These are phyloP conservation scores for Mnemiopsis leidyi DNA, from an alignment of 37 sponge, comb jelly and placozoan species.

Conservation along the genomic window DNA sequence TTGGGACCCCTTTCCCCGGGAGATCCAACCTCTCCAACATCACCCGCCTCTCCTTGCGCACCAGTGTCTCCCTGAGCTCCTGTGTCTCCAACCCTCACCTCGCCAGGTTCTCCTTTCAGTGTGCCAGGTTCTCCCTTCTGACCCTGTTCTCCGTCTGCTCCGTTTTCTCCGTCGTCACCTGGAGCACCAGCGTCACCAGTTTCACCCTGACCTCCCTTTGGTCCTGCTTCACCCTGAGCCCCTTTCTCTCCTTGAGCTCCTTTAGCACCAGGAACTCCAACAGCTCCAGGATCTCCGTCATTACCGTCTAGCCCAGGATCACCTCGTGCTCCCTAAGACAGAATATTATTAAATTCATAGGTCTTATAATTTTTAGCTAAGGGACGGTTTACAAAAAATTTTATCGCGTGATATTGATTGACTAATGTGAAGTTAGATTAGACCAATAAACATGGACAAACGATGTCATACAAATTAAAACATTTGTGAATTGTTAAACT, in stretches of 20 bases:
- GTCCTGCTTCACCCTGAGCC: not conserved
- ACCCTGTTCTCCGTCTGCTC: not conserved
- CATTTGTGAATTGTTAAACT: too few species aligned
- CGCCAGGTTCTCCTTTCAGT: not conserved
- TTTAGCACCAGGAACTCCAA: not conserved
- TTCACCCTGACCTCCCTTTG: not conserved
- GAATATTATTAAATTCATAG: too few species aligned
- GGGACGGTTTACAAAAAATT: too few species aligned
- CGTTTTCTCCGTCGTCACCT: not conserved
- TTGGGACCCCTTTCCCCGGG: constrained; percentile 33
- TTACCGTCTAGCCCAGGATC: not conserved
- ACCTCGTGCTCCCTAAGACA: not conserved
- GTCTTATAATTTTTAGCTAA: too few species aligned
- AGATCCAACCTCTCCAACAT: not conserved
- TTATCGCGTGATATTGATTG: too few species aligned
- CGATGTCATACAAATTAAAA: too few species aligned
- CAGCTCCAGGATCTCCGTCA: not conserved
- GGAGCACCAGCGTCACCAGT: not conserved
- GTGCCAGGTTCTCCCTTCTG: not conserved
- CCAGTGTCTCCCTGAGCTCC: constrained; percentile 2
- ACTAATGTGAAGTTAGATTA: too few species aligned
- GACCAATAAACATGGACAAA: too few species aligned
- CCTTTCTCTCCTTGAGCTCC: constrained; percentile 33
- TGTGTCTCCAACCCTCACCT: not conserved
- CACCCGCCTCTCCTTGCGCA: not conserved